Conservation (phyloP, 53 echinoderm and acorn worm species). For the Arbacia lixula region DNA sequence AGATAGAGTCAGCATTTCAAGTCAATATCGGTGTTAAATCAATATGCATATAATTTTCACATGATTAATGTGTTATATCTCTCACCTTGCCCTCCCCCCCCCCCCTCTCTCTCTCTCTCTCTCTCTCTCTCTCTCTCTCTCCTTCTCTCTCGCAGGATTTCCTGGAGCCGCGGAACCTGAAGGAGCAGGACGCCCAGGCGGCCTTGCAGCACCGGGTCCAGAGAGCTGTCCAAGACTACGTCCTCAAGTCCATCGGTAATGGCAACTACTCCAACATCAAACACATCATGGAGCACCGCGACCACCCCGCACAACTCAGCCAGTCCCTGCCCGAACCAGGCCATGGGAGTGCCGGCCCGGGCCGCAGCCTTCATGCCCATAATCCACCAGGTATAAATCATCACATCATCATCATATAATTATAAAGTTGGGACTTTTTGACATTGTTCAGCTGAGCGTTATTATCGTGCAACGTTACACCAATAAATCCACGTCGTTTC, state of each 20-base stretch:
- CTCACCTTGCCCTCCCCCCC: not conserved
- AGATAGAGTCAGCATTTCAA: no score
- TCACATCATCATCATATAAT: not conserved
- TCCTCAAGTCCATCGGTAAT: constrained; percentile 59
- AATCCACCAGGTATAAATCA: constrained; percentile 1
- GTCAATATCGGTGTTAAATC: no score
- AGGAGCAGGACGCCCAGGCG: constrained; percentile 61
- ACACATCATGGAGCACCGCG: constrained; percentile 42
- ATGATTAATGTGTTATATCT: not conserved
- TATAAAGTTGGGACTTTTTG: no score
- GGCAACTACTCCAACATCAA: constrained; percentile 44
- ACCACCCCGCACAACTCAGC: constrained; percentile 33
- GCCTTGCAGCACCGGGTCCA: constrained; percentile 60
- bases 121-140: not conserved
- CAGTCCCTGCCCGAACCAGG: constrained; percentile 32
- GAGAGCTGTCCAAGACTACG: constrained; percentile 64
- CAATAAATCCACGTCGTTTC: no score
- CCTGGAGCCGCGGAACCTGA: constrained; percentile 75
- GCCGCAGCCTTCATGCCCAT: constrained; percentile 9
- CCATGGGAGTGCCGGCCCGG: constrained; percentile 21
- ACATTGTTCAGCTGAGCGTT: no score
- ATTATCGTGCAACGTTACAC: no score
- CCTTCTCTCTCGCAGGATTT: constrained; percentile 61
- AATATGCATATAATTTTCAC: no score
- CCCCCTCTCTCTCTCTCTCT: not conserved